Percentiles rank a stretch among this genome's conserved stretches.
Conservation (phyloP, 2,797 vertebrate genomes). For the Eulemur mongoz region DNA sequence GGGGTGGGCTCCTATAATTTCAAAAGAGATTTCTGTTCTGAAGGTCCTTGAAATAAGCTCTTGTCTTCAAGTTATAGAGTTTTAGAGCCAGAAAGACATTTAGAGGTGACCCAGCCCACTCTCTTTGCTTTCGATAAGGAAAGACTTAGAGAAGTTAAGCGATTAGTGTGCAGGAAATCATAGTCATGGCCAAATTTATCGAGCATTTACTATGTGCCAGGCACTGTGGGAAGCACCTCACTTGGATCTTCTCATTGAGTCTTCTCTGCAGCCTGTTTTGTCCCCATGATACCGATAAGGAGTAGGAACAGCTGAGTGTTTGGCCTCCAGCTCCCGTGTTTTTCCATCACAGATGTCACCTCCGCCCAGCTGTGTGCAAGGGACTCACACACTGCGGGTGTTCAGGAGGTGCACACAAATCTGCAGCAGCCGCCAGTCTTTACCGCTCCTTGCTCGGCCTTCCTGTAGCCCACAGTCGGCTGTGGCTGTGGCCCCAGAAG, state of each 20-base stretch:
- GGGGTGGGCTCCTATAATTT: not conserved
- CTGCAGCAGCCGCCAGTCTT: not conserved
- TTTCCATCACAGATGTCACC: not conserved
- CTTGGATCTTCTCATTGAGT: not conserved
- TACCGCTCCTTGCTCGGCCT: not conserved
- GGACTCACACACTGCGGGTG: fast-evolving
- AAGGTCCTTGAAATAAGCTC: not conserved
- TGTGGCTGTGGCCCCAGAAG: not conserved
- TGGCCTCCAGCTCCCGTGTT: fast-evolving
- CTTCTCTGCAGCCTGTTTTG: not conserved
- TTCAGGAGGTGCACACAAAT: not conserved
- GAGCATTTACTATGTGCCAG: not conserved
- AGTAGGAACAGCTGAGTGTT: not conserved
- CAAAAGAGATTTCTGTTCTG: not conserved
- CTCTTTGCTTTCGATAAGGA: not conserved
- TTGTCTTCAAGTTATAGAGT: not conserved
- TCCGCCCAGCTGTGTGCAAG: not conserved
- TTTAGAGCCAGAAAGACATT: not conserved
- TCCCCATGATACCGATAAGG: not conserved
- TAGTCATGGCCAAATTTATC: too few relatives aligned
- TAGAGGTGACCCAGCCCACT: not conserved
- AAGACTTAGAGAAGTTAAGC: not conserved
- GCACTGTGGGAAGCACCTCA: not conserved
- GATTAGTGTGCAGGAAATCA: not conserved
- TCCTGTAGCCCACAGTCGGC: fast-evolving